Conservation (phyloP, 2,113 vertebrate genomes). For the Xiphorhynchus elegans region DNA sequence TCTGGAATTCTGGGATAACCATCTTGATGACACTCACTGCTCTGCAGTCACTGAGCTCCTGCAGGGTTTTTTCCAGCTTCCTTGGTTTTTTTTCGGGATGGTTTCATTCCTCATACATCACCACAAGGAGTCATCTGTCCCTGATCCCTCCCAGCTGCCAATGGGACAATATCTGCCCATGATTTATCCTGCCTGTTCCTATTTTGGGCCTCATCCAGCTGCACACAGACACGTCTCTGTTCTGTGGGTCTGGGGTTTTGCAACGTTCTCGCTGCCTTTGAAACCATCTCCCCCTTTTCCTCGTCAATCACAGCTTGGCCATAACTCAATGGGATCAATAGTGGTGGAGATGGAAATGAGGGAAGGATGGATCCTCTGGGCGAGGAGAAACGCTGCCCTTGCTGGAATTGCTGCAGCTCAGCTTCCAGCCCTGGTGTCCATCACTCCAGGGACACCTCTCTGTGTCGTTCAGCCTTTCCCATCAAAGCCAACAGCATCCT, state of each 20-base stretch:
- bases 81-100: neutral
- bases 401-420: neutral
- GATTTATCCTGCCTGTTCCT: neutral
- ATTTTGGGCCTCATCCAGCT: no score
- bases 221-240: no score
- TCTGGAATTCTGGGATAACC: neutral
- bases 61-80: neutral
- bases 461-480: neutral
- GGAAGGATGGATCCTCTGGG: neutral
- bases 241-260: neutral
- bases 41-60: neutral
- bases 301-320: neutral
- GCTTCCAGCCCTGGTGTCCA: neutral
- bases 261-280: neutral
- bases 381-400: neutral
- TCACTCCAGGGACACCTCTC: neutral
- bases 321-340: neutral
- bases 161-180: rapidly evolving
- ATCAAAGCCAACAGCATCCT: neutral
- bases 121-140: rapidly evolving
- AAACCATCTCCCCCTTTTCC: neutral
- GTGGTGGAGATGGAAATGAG: neutral
- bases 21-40: neutral
- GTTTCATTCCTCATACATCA: neutral
- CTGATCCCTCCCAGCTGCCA: neutral